A percentile compares a stretch with the other conserved stretches of the same genome.
Conservation (phyloP, 1,140 invertebrate genomes). For the Sycobia sp. region DNA sequence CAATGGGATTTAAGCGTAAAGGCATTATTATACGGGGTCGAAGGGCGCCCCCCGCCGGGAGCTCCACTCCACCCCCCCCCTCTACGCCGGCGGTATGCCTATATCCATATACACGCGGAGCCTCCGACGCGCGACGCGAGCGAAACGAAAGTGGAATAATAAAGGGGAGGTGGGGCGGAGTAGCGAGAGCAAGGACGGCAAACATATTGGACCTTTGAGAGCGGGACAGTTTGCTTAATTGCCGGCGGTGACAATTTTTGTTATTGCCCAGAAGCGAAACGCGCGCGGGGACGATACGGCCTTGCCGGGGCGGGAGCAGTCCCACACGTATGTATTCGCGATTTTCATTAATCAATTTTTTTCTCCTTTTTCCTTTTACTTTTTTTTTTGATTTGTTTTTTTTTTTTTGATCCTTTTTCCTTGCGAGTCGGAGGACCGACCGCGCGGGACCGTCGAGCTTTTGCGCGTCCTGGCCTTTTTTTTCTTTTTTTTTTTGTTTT, state of each 20-base stretch:
- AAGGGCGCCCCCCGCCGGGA: conserved; percentile 10
- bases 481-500: too few species aligned
- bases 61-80: background rate
- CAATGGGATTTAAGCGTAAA: conserved; percentile 26
- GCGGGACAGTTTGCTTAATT: conserved; percentile 53
- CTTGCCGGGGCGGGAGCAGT: too few species aligned
- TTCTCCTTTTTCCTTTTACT: background rate
- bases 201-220: conserved; percentile 59
- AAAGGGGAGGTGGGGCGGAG: background rate
- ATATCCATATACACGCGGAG: too few species aligned
- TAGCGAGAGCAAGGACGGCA: conserved; percentile 27
- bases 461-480: too few species aligned
- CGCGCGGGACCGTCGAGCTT: too few species aligned
- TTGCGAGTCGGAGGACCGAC: too few species aligned
- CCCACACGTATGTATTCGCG: background rate
- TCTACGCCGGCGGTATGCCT: too few species aligned
- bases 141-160: conserved; percentile 15
- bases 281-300: too few species aligned
- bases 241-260: conserved; percentile 38
- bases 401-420: too few species aligned
- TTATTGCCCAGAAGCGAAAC: conserved; percentile 24
- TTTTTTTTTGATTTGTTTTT: too few species aligned
- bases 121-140: too few species aligned
- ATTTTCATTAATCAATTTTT: conserved; percentile 38
- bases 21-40: conserved; percentile 17